Evolutionary conservation across 2,113 vertebrate species (phyloP), one percentile per base, ranked within the genome.

Genomic region (Solea solea): DNA sequence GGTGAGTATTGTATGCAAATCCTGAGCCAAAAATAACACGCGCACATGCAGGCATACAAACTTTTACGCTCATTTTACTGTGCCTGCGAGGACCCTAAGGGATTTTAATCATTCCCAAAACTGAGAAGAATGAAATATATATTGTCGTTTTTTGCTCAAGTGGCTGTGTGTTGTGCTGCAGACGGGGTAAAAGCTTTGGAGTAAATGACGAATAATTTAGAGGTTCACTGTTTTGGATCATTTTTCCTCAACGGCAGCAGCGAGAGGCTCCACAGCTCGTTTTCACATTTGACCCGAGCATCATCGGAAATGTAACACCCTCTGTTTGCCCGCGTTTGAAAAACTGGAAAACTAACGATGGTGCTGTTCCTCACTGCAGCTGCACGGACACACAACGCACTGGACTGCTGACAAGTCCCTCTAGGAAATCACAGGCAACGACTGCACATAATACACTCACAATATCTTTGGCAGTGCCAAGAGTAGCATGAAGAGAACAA

Each of bases 1-100:
- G 44, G 16, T 6, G 42, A 54, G 46, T 5, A 66, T 73, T 77
- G 53, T 72, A 41, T 87, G 76, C 74, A 66, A 68, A 76, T 75
- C 40, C 12, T 50, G 21, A 61, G 34, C 40, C 51, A 59, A 48
- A 50, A 81, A 67, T 63, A 66, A 71, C 27, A 21, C 21, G 21
- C 45, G 39, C 7, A 42, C 45, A 58, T 4, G 16, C 21, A 15
- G 14, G 11, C n/a, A 60, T 39, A 41, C 50, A 45, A 56, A 64
- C 50, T 15, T 44, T 46, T 27, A 53, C 48, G 7, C 50, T 68
- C 0, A 3, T 12, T 10, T 40, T 12, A 1, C 25, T 50, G 11
- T 10, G 34, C 11, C n/a, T 74, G 39, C 0, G 28, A 72, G 41
- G 14, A 55, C 39, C 4, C 42, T n/a, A 4, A 7, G 1, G n/a